phyloP scores from a whole-genome alignment of 2,888 invertebrate species.

The Oxyscelio sp. region DNA sequence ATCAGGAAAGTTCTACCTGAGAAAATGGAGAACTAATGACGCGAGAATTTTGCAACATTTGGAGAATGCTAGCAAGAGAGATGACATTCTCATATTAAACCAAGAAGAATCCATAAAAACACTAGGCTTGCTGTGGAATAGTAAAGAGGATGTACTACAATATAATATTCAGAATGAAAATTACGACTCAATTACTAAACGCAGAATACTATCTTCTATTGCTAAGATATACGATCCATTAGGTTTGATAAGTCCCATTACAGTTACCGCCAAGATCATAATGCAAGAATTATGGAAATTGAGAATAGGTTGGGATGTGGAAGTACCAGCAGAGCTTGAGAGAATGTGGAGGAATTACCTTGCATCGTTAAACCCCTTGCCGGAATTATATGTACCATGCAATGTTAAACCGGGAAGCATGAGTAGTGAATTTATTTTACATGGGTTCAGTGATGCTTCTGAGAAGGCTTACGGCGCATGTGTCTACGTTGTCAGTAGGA shows the following conservation, averaged over 20 bases:
- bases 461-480: constrained; percentile 77
- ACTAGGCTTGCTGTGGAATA: neutral
- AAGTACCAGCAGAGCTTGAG: neutral
- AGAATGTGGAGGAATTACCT: neutral
- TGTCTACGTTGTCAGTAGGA: constrained; percentile 59
- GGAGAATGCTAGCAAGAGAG: no score
- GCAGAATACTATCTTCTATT: neutral
- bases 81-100: constrained; percentile 67
- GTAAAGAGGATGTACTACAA: neutral
- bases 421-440: neutral
- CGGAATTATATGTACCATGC: neutral
- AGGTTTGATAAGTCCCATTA: constrained; percentile 56
- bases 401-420: neutral
- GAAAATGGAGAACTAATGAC: constrained; percentile 55
- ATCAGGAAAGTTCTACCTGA: constrained; percentile 27
- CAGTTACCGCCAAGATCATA: constrained; percentile 56
- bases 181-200: constrained; percentile 49
- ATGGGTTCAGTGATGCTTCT: constrained; percentile 71
- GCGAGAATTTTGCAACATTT: no score
- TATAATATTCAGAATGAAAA: constrained; percentile 2
- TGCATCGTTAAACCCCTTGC: neutral
- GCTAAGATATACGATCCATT: constrained; percentile 60
- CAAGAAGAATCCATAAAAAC: neutral
- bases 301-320: constrained; percentile 39
- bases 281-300: constrained; percentile 53